A percentile compares a stretch with the other conserved stretches of the same genome.
These are phyloP conservation scores for Cheilosia impressa DNA, from an alignment of 2,888 invertebrate genomes.

Conservation along the genomic window DNA sequence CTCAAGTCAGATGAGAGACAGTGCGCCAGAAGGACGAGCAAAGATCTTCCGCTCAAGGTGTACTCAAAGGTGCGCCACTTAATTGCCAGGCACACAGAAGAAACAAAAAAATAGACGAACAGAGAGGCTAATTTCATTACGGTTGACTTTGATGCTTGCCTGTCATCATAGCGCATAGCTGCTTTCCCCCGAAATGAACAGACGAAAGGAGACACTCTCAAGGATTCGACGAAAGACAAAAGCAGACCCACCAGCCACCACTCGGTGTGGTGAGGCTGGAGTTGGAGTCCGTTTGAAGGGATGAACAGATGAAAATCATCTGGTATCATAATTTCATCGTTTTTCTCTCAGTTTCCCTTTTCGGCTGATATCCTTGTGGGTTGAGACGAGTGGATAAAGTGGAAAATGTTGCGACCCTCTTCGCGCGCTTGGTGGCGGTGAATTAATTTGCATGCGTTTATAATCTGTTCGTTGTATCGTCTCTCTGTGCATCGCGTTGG, in stretches of 20 bases:
- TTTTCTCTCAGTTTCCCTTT: conserved; percentile 17
- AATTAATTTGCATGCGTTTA: conserved; percentile 73
- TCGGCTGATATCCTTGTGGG: conserved; percentile 28
- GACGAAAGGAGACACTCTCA: conserved; percentile 60
- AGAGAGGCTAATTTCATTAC: conserved; percentile 73
- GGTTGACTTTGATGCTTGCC: conserved; percentile 73
- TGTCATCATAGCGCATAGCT: too few species aligned
- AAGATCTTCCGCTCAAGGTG: conserved; percentile 73
- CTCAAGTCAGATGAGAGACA: conserved; percentile 2
- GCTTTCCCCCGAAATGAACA: conserved; percentile 50
- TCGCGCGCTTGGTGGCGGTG: conserved; percentile 38
- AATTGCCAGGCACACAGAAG: conserved; percentile 70
- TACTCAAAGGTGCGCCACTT: conserved; percentile 75
- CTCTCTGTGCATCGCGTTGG: conserved; percentile 35
- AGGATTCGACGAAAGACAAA: conserved; percentile 63
- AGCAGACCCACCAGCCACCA: conserved; percentile 35
- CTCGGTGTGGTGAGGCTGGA: background rate
- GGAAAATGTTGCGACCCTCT: conserved; percentile 53
- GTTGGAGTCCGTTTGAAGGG: conserved; percentile 35
- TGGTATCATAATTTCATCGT: conserved; percentile 72
- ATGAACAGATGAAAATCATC: conserved; percentile 66
- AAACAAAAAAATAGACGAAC: conserved; percentile 28
- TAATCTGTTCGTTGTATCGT: conserved; percentile 43
- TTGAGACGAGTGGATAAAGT: conserved; percentile 45
- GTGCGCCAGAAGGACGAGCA: conserved; percentile 6